Evolutionary conservation across 2,113 vertebrate genomes (phyloP).

Genomic region (Rhabdornis inornatus): DNA sequence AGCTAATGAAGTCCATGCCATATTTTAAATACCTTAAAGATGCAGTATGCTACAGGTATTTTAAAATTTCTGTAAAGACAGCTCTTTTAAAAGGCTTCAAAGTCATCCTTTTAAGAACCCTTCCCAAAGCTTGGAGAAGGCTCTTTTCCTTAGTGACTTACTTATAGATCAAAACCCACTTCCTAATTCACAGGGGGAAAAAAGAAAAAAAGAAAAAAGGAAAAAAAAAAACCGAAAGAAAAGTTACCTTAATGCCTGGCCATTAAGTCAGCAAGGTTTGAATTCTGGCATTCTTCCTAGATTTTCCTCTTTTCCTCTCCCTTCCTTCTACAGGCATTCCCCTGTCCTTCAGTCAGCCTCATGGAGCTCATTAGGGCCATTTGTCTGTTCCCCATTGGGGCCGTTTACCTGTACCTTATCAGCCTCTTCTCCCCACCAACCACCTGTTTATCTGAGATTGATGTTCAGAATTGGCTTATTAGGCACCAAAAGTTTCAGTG

Average conservation of each 20-base stretch:
- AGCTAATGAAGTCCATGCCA: background rate
- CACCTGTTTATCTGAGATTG: background rate
- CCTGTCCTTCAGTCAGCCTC: background rate
- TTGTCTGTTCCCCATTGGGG: background rate
- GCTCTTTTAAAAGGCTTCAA: background rate
- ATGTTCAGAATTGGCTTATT: background rate
- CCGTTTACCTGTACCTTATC: background rate
- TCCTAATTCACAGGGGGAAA: fast-evolving
- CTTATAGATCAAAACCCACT: background rate
- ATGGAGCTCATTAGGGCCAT: background rate
- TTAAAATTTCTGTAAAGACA: background rate
- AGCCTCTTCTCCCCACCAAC: background rate
- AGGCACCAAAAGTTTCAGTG: background rate
- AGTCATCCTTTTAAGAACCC: background rate
- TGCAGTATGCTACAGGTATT: background rate
- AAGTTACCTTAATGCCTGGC: background rate
- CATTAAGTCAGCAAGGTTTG: background rate
- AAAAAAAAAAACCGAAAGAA: too few species aligned
- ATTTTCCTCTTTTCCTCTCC: background rate
- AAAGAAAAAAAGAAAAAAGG: fast-evolving
- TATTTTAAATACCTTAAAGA: background rate
- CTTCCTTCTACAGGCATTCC: background rate
- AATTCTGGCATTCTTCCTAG: background rate
- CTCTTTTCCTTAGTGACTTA: background rate
- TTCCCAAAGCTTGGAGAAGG: background rate